Conservation (phyloP, 2,888 invertebrate genomes). For the Cryptocephalus primarius region DNA sequence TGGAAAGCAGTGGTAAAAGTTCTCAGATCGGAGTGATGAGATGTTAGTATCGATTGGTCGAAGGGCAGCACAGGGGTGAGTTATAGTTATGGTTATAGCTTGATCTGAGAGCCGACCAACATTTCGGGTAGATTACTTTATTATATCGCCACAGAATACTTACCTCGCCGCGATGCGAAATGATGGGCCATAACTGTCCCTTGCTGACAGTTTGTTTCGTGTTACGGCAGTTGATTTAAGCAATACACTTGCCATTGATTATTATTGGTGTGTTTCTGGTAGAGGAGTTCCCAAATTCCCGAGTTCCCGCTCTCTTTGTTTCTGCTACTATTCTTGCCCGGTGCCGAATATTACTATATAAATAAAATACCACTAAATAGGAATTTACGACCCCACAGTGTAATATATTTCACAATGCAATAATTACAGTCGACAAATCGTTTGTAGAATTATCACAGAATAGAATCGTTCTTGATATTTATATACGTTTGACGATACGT, state of each 20-base stretch:
- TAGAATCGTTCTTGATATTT: too few species aligned
- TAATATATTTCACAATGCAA: slow-evolving; percentile 22
- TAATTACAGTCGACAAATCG: slow-evolving; percentile 17
- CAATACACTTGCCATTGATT: slow-evolving; percentile 31
- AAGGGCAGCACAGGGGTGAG: slow-evolving; percentile 28
- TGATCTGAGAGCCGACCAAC: slow-evolving; percentile 30
- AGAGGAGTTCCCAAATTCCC: slow-evolving; percentile 4
- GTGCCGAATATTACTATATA: slow-evolving; percentile 23
- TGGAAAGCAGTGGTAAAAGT: slow-evolving; percentile 30
- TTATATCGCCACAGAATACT: slow-evolving; percentile 33
- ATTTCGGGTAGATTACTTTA: slow-evolving; percentile 37
- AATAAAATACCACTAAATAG: slow-evolving; percentile 26
- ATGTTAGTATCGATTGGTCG: slow-evolving; percentile 20
- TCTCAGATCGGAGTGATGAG: slow-evolving; percentile 20
- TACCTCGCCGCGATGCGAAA: slow-evolving; percentile 36
- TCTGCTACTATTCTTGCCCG: slow-evolving; percentile 20
- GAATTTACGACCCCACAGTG: slow-evolving; percentile 24
- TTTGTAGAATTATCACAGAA: too few species aligned
- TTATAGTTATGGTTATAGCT: slow-evolving; percentile 39
- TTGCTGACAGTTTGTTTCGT: slow-evolving; percentile 34
- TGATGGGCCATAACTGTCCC: slow-evolving; percentile 36
- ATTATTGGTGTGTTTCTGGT: slow-evolving; percentile 23
- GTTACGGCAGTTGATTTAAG: slow-evolving; percentile 35
- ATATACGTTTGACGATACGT: too few species aligned
- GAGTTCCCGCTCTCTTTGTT: slow-evolving; percentile 21